Conservation (phyloP, 1,140 invertebrate genomes). For the Neotoxoptera formosana region DNA sequence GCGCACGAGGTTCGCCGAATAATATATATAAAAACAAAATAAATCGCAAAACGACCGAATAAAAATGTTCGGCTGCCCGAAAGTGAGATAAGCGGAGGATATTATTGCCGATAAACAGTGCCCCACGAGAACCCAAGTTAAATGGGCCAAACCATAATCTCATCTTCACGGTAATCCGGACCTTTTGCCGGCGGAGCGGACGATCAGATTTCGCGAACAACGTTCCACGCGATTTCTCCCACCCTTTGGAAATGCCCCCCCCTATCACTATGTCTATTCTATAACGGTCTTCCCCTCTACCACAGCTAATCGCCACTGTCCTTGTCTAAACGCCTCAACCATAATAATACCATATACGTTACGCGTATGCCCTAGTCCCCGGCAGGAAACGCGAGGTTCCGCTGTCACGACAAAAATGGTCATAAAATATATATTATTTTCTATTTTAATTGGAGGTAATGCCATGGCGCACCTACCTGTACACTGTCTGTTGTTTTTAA, state of each 20-base stretch:
- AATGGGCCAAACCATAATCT: constrained; percentile 55
- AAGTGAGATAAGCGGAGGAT: constrained; percentile 41
- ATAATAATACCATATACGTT: neutral
- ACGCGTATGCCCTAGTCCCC: neutral
- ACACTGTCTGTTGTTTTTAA: neutral
- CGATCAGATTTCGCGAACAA: constrained; percentile 54
- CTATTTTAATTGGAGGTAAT: neutral
- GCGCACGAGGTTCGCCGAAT: neutral
- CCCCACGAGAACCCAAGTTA: constrained; percentile 41
- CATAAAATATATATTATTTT: neutral
- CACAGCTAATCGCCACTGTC: neutral
- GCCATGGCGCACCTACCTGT: neutral
- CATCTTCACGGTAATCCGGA: constrained; percentile 54
- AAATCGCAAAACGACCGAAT: constrained; percentile 49
- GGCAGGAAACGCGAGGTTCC: neutral
- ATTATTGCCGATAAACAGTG: constrained; percentile 54
- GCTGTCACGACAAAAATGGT: neutral
- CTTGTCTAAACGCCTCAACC: neutral
- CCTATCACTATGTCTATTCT: neutral
- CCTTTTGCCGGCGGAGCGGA: constrained; percentile 50
- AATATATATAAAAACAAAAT: constrained; percentile 38
- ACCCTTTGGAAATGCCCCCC: neutral
- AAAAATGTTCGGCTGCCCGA: constrained; percentile 57
- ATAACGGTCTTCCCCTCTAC: neutral
- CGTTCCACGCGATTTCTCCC: constrained; percentile 44